phyloP scores from a whole-genome alignment of 2,888 invertebrate species.

The Phania funesta region DNA sequence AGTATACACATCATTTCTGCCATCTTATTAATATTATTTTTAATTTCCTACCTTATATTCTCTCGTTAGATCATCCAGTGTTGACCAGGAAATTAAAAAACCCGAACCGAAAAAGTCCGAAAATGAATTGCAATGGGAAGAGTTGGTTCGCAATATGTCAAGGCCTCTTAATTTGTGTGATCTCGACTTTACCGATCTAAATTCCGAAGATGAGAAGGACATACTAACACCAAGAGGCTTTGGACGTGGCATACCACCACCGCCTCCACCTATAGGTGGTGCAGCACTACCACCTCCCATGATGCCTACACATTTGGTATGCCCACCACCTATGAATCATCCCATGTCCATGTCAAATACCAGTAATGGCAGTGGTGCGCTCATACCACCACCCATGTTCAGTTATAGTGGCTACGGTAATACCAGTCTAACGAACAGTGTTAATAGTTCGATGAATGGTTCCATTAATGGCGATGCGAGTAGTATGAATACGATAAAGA shows the following conservation, averaged over 20 bases:
- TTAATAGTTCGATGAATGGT: conserved; percentile 77
- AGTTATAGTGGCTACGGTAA: conserved; percentile 76
- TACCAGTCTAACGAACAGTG: conserved; percentile 75
- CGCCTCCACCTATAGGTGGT: conserved; percentile 87
- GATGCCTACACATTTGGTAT: conserved; percentile 75
- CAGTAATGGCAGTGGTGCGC: conserved; percentile 68
- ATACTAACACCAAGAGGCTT: conserved; percentile 85
- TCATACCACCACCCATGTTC: conserved; percentile 82
- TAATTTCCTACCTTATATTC: neutral
- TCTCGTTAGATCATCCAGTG: conserved; percentile 84
- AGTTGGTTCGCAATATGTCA: conserved; percentile 88
- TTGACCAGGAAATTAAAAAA: conserved; percentile 86
- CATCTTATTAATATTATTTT: too few relatives aligned
- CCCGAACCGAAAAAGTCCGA: conserved; percentile 92
- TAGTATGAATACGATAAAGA: conserved; percentile 83
- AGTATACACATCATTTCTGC: too few relatives aligned
- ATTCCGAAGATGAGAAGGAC: conserved; percentile 92
- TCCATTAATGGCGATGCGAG: conserved; percentile 76
- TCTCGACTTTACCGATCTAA: conserved; percentile 97
- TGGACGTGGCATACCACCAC: conserved; percentile 87
- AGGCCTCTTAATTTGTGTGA: conserved; percentile 93
- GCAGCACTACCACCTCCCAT: conserved; percentile 81
- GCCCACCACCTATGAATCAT: conserved; percentile 81
- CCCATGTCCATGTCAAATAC: conserved; percentile 77
- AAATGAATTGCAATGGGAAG: conserved; percentile 97